Evolutionary conservation across 2,113 vertebrate genomes (phyloP), one percentile per base, ranked within the genome.

Genomic region (Phocoena phocoena): DNA sequence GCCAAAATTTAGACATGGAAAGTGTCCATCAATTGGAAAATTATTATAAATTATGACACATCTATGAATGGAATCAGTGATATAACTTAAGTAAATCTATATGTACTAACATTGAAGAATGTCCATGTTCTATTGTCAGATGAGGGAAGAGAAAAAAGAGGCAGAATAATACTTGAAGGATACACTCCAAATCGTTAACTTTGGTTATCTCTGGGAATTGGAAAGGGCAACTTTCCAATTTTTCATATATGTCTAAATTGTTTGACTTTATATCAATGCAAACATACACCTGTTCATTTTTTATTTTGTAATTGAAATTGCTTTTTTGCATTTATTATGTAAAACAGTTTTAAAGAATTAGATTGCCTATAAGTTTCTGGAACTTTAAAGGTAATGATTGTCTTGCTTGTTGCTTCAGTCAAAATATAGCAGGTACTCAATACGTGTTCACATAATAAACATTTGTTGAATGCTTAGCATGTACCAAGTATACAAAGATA

Each of bases 221-320:
- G 76, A 88, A 82, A 89, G 8, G 28, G 28, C 63, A 83, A 33
- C 41, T 68, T 95, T 76, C 10, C 3, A 58, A 44, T 58, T 88
- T 90, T 90, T 90, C 85, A 36, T 67, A 38, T 83, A 93, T 79
- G 10, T 90, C 73, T 95, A 58, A 91, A 71, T 81, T 96, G 18
- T 71, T 77, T 96, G 15, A 58, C 76, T 93, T 93, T 63, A 83
- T n/a, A 58, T 58, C 55, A 58, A 8, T 58, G 88, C 26, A 44
- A 81, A 50, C 47, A 60, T 86, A 28, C 6, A 25, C 55, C 11
- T 53, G 79, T 60, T 83, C 2, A 1, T 82, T 80, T 73, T 89
- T 73, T 41, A 50, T 91, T 97, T 92, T 97, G 68, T 85, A 33
- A 70, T 70, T 82, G 50, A 25, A 86, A 80, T 77, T 94, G 47